Conservation (phyloP, 1,140 invertebrate genomes). For the Eurosta solidaginis region DNA sequence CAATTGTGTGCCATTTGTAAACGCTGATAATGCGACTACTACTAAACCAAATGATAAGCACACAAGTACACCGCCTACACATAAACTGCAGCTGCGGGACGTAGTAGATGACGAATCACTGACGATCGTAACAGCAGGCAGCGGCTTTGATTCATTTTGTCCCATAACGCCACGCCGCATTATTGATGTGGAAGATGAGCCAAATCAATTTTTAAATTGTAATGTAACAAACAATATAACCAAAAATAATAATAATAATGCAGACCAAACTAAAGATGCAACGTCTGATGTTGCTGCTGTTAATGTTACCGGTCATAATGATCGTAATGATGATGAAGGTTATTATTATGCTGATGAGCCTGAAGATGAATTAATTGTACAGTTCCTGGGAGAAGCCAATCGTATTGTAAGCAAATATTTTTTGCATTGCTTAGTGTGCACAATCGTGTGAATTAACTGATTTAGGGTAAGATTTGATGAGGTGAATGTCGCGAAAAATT, state of each 20-base stretch:
- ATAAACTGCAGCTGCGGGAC: not conserved
- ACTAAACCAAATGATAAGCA: conserved; percentile 13
- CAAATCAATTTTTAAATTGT: not conserved
- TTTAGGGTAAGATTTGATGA: conserved; percentile 2
- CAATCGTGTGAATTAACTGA: conserved; percentile 2
- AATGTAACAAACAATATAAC: not conserved
- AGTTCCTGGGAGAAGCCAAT: conserved; percentile 52
- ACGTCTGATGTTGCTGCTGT: conserved; percentile 11
- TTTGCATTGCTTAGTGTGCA: conserved; percentile 11
- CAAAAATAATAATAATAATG: not conserved
- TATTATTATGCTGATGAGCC: conserved; percentile 36
- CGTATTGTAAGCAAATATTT: conserved; percentile 46
- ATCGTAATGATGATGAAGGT: conserved; percentile 34
- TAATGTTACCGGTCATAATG: conserved; percentile 5
- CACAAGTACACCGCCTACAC: not conserved
- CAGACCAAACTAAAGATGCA: too few species aligned
- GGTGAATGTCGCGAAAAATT: not conserved
- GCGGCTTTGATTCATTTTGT: conserved; percentile 21
- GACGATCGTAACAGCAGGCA: not conserved
- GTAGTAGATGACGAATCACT: not conserved
- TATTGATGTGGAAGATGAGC: conserved; percentile 24
- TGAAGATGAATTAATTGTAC: conserved; percentile 47
- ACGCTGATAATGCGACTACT: conserved; percentile 5
- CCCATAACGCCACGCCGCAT: conserved; percentile 33
- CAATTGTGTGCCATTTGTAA: not conserved